Base-by-base conservation (phyloP, 2,113 vertebrate genomes). In the Chunga burmeisteri region DNA sequence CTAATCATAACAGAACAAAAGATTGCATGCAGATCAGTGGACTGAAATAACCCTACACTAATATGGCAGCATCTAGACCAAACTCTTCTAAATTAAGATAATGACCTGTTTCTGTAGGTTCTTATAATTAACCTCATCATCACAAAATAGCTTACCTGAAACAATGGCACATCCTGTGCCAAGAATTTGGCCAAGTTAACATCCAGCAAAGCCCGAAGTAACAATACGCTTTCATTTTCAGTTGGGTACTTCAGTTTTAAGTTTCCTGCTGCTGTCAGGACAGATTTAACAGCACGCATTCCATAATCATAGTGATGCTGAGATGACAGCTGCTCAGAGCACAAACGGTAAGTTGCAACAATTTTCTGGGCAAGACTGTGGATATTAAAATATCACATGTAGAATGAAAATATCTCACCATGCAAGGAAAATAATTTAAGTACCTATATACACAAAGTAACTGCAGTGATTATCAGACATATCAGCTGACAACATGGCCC, bases 151-250 rank as follows among this genome's bases (percentile, higher is more conserved):
- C 90, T 90, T 81, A 99, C 99, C 99, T 99, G 98, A 98, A 99
- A 99, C 44, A 99, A 96, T 6, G 99, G 99, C 25, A 99, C 98
- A 82, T 99, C 99, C 86, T 99, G 99, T 14, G 99, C 98, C 61
- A 99, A 97, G 97, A 99, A 99, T 95, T 99, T 99, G 90, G 99
- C 99, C 96, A 99, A 98, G 96, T 99, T 99, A 91, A 99, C 98
- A 38, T 99, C 99, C 94, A 99, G 93, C 93, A 99, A 94, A 4
- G 99, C 99, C 70, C 98, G 97, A 26, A 99, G 98, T 47, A 99
- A 90, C 82, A 99, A 82, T 4, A 99, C 97, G 0, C 98, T 99
- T 93, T 99, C 99, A 16, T 99, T 94, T 97, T 99, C 99, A 40
- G 97, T n/a, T 0, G 99, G 99, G 86, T 99, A 99, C 88, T 99